Evolutionary conservation across 2,888 invertebrate genomes (phyloP).

Genomic region (Gnatocerus cornutus): DNA sequence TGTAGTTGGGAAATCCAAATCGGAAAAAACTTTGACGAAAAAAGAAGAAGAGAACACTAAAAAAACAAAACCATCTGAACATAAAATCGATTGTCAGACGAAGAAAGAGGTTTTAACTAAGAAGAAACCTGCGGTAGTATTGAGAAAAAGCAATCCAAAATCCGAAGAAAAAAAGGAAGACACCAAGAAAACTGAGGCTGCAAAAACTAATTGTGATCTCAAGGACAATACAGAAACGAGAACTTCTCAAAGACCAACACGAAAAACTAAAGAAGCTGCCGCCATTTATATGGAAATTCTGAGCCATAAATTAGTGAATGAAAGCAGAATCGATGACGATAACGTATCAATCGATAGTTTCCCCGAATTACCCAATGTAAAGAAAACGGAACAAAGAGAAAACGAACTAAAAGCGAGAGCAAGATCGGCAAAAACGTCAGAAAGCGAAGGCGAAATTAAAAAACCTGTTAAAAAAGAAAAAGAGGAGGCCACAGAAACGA

Average conservation of each 20-base stretch:
- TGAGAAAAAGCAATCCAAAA: slow-evolving; percentile 24
- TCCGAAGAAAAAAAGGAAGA: slow-evolving; percentile 21
- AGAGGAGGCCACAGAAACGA: slow-evolving; percentile 26
- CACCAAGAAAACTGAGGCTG: slow-evolving; percentile 39
- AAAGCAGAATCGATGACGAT: slow-evolving; percentile 78
- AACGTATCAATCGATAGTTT: slow-evolving; percentile 79
- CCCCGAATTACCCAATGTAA: slow-evolving; percentile 79
- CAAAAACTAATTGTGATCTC: slow-evolving; percentile 7
- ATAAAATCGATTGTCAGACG: background rate
- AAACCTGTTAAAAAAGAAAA: slow-evolving; percentile 38
- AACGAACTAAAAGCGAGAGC: slow-evolving; percentile 74
- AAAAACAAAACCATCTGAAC: slow-evolving; percentile 20
- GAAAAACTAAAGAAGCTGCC: slow-evolving; percentile 85
- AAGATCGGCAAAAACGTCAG: slow-evolving; percentile 55
- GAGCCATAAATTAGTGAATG: slow-evolving; percentile 79
- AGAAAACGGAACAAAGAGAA: slow-evolving; percentile 76
- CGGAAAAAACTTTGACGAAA: slow-evolving; percentile 8
- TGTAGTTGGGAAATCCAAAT: background rate
- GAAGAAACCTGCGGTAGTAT: slow-evolving; percentile 7
- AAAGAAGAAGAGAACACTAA: slow-evolving; percentile 28
- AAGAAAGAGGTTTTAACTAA: slow-evolving; percentile 17
- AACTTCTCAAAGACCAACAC: slow-evolving; percentile 72
- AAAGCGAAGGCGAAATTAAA: slow-evolving; percentile 45
- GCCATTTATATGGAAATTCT: slow-evolving; percentile 84
- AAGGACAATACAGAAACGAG: slow-evolving; percentile 40